Conservation (phyloP, 2,888 invertebrate species). For the Drosophila limbata region DNA sequence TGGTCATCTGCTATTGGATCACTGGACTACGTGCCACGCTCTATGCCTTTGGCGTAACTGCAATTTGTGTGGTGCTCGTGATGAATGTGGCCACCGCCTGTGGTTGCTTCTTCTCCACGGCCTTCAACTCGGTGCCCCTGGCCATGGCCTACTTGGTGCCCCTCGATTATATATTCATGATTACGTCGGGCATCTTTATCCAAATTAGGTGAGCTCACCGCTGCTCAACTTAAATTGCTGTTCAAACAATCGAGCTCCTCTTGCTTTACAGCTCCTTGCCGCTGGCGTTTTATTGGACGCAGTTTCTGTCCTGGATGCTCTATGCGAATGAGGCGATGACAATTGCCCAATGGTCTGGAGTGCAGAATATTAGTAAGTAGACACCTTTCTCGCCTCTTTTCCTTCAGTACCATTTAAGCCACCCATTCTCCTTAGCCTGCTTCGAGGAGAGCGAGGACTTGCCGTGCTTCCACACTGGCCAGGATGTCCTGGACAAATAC, state of each 20-base stretch:
- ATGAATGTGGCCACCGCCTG: constrained; percentile 94
- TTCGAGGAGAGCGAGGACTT: constrained; percentile 87
- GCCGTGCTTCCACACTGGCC: constrained; percentile 91
- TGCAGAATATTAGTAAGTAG: constrained; percentile 86
- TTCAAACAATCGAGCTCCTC: neutral
- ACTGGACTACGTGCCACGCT: constrained; percentile 90
- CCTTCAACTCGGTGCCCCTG: constrained; percentile 91
- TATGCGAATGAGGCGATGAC: constrained; percentile 94
- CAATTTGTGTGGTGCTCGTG: constrained; percentile 90
- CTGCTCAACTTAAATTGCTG: neutral
- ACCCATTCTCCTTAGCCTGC: constrained; percentile 86
- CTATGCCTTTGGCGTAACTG: constrained; percentile 90
- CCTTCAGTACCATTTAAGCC: neutral
- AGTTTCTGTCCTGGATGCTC: constrained; percentile 93
- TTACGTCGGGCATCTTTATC: constrained; percentile 94
- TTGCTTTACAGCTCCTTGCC: constrained; percentile 88
- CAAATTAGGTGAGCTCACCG: constrained; percentile 89
- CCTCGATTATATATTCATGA: constrained; percentile 94
- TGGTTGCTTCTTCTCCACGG: constrained; percentile 94
- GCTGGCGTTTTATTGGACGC: constrained; percentile 90
- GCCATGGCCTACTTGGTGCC: constrained; percentile 94
- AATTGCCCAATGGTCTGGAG: constrained; percentile 92
- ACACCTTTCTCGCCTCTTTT: neutral
- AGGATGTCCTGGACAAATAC: constrained; percentile 90
- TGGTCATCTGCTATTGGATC: constrained; percentile 93